A percentile compares a stretch with the other conserved stretches of the same genome.
These are phyloP conservation scores for human (Homo sapiens) DNA, from an alignment of 2,113 vertebrate genomes.

Conservation along the genomic window DNA sequence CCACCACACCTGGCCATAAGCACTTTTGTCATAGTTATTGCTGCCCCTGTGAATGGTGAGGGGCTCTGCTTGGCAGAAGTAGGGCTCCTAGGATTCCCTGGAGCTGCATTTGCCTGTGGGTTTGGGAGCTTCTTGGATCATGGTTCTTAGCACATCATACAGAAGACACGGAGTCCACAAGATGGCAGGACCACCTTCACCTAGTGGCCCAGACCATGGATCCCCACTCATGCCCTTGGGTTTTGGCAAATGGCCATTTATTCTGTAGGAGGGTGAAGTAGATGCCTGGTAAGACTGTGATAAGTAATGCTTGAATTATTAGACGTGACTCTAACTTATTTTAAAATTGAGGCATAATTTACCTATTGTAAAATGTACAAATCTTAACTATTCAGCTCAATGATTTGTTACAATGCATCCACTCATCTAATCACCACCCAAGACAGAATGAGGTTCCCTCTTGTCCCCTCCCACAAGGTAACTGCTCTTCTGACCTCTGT, in stretches of 20 bases:
- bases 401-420: background rate
- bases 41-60: background rate
- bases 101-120: background rate
- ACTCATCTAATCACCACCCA: background rate
- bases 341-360: background rate
- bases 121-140: background rate
- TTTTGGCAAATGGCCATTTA: background rate
- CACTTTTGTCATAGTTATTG: background rate
- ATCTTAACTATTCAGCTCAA: background rate
- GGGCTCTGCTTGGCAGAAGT: background rate
- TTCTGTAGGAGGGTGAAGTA: background rate
- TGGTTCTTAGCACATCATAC: background rate
- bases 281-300: too few relatives aligned
- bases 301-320: too few relatives aligned
- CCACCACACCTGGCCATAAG: rapidly evolving
- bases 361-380: background rate
- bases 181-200: background rate
- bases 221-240: background rate
- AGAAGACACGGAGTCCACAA: background rate
- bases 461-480: background rate
- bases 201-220: too few relatives aligned
- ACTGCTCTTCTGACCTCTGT: background rate
- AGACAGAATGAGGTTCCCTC: background rate
- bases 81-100: background rate
- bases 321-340: background rate